phyloP scores from a whole-genome alignment of 2,888 invertebrate species.

The Troides aeacus region DNA sequence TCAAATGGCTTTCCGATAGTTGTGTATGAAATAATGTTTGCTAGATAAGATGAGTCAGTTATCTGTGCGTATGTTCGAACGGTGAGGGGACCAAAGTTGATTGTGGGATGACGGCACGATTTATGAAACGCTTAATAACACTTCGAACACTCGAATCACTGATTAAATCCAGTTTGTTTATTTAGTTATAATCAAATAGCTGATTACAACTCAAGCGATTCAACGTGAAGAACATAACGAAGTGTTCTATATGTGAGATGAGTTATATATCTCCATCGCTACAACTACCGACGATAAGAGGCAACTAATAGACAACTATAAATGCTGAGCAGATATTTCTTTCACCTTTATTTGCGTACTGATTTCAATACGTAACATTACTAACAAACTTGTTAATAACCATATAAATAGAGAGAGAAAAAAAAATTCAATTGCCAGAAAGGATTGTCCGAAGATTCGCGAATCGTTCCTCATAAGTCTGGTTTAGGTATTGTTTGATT shows the following conservation, averaged over 20 bases:
- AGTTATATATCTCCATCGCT: too few species aligned
- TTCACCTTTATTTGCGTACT: too few species aligned
- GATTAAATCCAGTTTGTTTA: not conserved
- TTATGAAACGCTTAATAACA: slow-evolving; percentile 9
- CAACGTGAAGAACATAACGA: too few species aligned
- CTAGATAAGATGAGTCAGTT: slow-evolving; percentile 70
- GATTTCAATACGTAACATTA: too few species aligned
- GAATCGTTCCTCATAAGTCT: not conserved
- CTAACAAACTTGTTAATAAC: too few species aligned
- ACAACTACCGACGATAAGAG: too few species aligned
- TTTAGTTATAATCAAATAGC: not conserved
- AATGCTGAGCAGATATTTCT: too few species aligned
- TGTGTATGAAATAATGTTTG: slow-evolving; percentile 76
- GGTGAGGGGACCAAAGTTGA: slow-evolving; percentile 38
- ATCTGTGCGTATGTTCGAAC: slow-evolving; percentile 59
- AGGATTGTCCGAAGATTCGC: not conserved
- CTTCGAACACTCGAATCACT: slow-evolving; percentile 1
- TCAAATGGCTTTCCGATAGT: slow-evolving; percentile 78
- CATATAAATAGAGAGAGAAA: not conserved
- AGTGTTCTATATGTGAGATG: too few species aligned
- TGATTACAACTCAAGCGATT: not conserved
- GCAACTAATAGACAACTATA: too few species aligned
- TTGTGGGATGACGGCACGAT: slow-evolving; percentile 38
- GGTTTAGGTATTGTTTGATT: not conserved
- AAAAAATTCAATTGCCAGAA: not conserved